These are phyloP conservation scores for Rambutsinella grinnellia DNA, from an alignment of 2,888 invertebrate species.

Conservation along the genomic window DNA sequence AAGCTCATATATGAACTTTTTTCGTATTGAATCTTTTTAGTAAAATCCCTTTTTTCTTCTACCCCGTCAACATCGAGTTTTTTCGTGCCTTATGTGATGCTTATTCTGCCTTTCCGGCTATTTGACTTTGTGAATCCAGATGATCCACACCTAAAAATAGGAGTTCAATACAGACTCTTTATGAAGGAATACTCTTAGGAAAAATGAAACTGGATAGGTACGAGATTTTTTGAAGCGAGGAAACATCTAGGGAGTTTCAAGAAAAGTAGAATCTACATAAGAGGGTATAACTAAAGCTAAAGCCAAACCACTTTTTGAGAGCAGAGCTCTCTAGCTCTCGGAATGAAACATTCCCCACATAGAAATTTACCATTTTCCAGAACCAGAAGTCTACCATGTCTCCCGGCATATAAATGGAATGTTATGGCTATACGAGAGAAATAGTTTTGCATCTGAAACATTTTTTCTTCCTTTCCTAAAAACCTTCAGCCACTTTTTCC, in stretches of 20 bases:
- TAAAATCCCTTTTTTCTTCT: background rate
- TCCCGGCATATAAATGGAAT: background rate
- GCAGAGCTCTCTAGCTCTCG: no score
- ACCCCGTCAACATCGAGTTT: slow-evolving; percentile 33
- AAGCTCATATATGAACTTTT: no score
- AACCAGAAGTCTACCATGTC: no score
- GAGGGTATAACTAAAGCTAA: background rate
- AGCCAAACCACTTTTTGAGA: no score
- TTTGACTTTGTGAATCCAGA: no score
- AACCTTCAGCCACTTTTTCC: no score
- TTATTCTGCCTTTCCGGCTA: slow-evolving; percentile 37
- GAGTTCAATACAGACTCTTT: no score
- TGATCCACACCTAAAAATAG: no score
- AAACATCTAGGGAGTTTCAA: background rate
- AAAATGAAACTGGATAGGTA: background rate
- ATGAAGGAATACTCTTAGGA: no score
- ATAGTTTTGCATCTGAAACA: background rate
- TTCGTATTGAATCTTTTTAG: background rate
- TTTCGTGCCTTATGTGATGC: slow-evolving; percentile 31
- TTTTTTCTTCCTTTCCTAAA: background rate
- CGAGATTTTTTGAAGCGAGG: background rate
- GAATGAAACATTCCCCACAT: no score
- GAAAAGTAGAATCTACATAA: background rate
- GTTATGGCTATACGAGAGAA: no score
- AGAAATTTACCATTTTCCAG: no score